Conservation (phyloP, 2,113 vertebrate species). For the Oreochromis tanganicae region DNA sequence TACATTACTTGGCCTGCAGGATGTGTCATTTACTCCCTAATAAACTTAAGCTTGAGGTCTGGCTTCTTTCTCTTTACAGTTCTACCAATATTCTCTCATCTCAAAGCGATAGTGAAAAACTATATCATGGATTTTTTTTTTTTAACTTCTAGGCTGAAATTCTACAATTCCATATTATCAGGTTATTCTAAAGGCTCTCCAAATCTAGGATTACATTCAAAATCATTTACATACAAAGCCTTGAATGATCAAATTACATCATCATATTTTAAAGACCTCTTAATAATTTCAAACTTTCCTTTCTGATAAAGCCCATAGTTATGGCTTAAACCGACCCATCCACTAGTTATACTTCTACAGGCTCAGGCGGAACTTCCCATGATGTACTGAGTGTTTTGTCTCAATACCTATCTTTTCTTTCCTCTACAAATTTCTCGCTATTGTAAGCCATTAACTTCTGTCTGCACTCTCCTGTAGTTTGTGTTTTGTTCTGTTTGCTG, state of each 20-base stretch:
- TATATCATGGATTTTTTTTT: accelerated
- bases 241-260: neutral
- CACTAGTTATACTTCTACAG: neutral
- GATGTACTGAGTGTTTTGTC: neutral
- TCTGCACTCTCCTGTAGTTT: neutral
- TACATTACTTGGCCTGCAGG: neutral
- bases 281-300: neutral
- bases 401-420: neutral
- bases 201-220: neutral
- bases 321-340: neutral
- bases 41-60: neutral
- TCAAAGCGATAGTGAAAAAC: neutral
- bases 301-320: accelerated
- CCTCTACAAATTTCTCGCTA: neutral
- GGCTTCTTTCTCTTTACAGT: neutral
- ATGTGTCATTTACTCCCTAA: neutral
- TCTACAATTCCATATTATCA: neutral
- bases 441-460: neutral
- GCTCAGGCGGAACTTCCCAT: neutral
- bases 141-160: neutral
- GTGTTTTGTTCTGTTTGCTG: neutral
- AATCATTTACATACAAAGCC: neutral
- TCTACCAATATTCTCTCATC: too few relatives aligned
- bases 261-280: neutral
- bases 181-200: neutral